Evolutionary conservation across 2,888 invertebrate genomes (phyloP).

Genomic region (Brachypterus glaber): DNA sequence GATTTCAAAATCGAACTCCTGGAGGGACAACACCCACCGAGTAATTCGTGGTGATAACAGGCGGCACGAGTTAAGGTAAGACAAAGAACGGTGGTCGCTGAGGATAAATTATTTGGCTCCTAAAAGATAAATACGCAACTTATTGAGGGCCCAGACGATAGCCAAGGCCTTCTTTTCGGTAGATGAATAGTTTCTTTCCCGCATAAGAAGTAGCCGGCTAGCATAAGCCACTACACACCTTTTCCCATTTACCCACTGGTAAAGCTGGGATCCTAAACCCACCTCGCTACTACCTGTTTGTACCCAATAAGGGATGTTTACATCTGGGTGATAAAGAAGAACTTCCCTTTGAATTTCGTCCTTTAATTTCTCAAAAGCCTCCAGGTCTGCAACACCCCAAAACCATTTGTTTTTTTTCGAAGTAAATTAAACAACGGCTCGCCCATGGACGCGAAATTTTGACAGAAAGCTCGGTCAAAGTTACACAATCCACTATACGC

Average conservation of each 20-base stretch:
- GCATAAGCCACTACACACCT: too few relatives aligned
- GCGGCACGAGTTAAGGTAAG: neutral
- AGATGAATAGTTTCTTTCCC: neutral
- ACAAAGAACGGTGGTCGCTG: neutral
- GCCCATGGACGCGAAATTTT: too few relatives aligned
- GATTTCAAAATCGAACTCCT: conserved; percentile 1
- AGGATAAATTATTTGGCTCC: neutral
- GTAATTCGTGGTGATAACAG: neutral
- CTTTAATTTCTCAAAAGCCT: too few relatives aligned
- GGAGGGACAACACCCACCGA: too few relatives aligned
- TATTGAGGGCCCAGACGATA: too few relatives aligned
- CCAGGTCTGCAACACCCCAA: neutral
- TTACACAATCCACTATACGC: neutral
- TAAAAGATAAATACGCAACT: neutral
- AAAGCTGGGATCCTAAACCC: too few relatives aligned
- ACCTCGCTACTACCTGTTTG: neutral
- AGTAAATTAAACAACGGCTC: too few relatives aligned
- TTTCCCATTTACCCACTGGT: too few relatives aligned
- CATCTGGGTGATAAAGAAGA: too few relatives aligned
- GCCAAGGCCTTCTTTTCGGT: conserved; percentile 1
- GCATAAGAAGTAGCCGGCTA: neutral
- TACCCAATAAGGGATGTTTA: too few relatives aligned
- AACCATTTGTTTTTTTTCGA: too few relatives aligned
- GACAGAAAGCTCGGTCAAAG: neutral
- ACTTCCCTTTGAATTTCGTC: too few relatives aligned